A percentile compares a stretch with the other conserved stretches of the same genome.
phyloP scores from a whole-genome alignment of 2,797 vertebrate genomes.

The Gadopsis marmoratus region DNA sequence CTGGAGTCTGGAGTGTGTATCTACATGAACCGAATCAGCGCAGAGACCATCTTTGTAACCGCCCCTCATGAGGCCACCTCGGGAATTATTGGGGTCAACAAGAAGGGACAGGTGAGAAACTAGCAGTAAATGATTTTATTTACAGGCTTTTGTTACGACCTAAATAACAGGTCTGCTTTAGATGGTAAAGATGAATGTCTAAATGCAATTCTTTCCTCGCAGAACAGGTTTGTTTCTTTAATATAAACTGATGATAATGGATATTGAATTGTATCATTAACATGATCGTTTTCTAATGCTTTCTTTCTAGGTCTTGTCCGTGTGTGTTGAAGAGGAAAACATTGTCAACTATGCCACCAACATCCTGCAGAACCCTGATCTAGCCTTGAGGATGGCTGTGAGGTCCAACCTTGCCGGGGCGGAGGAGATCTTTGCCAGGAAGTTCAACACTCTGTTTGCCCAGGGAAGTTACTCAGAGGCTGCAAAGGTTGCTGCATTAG shows the following conservation, averaged over 20 bases:
- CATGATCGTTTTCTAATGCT: not conserved
- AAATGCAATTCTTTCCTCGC: not conserved
- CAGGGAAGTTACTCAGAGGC: slow-evolving; percentile 93
- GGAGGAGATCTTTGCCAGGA: slow-evolving; percentile 92
- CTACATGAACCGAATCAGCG: slow-evolving; percentile 96
- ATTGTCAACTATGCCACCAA: slow-evolving; percentile 93
- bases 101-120: slow-evolving; percentile 91
- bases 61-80: slow-evolving; percentile 92
- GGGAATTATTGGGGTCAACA: slow-evolving; percentile 96
- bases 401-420: slow-evolving; percentile 93
- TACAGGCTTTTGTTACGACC: not conserved
- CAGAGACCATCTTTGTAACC: slow-evolving; percentile 96
- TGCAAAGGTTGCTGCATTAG: slow-evolving; percentile 92
- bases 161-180: not conserved
- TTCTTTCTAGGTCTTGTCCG: slow-evolving; percentile 89
- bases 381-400: slow-evolving; percentile 92
- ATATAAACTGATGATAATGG: not conserved
- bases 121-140: not conserved
- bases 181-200: not conserved
- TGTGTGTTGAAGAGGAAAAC: slow-evolving; percentile 96
- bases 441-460: slow-evolving; percentile 93
- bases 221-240: not conserved
- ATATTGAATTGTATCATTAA: no score
- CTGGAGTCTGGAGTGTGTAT: slow-evolving; percentile 94
- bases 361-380: slow-evolving; percentile 94